These are phyloP conservation scores for Pogoniulus pusillus DNA, from an alignment of 2,797 vertebrate species.

Conservation along the genomic window DNA sequence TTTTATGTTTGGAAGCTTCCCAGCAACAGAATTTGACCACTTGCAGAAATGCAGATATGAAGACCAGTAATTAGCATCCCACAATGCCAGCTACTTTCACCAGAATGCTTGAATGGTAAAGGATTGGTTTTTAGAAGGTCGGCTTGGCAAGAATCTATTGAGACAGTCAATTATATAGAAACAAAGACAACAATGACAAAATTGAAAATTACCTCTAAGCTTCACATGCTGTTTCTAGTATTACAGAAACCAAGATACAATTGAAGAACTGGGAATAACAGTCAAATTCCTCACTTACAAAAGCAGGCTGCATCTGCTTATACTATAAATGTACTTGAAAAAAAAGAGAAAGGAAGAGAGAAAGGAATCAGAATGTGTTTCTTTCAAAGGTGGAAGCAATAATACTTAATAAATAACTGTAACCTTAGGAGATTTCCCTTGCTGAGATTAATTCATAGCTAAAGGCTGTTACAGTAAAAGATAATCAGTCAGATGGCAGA, in stretches of 20 bases:
- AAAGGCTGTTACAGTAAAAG: background rate
- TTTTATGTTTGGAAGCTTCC: background rate
- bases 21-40: background rate
- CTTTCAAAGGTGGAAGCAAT: background rate
- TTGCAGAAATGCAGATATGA: background rate
- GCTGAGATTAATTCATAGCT: background rate
- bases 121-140: background rate
- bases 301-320: background rate
- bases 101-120: background rate
- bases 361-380: background rate
- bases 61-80: background rate
- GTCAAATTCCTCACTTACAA: background rate
- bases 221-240: background rate
- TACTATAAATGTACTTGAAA: background rate
- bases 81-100: background rate
- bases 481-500: background rate
- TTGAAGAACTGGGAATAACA: background rate
- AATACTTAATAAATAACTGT: background rate
- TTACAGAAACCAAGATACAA: background rate
- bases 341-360: background rate
- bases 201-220: background rate
- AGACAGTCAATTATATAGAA: background rate
- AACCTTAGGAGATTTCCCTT: constrained; percentile 11
- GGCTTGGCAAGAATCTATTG: background rate
- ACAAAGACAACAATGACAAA: background rate